A percentile compares a stretch with the other conserved stretches of the same genome.
These are phyloP conservation scores for Falco novaeseelandiae DNA, from an alignment of 2,797 vertebrate genomes.

Conservation along the genomic window DNA sequence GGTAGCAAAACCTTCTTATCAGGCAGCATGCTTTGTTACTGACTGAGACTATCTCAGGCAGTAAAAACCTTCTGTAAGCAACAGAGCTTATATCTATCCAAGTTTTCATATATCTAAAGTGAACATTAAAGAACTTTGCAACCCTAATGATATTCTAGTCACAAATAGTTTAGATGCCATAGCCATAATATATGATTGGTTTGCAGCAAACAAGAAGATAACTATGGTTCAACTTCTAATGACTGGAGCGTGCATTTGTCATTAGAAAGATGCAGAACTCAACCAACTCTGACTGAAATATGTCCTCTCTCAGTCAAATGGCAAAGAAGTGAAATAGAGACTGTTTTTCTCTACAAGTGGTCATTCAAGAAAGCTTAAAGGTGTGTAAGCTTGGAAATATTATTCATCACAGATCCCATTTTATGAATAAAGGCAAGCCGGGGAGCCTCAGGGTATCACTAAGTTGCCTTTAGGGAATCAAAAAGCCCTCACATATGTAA, in stretches of 20 bases:
- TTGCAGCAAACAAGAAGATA: neutral
- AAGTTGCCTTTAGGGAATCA: neutral
- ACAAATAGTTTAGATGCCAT: neutral
- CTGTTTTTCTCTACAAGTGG: neutral
- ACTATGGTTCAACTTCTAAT: neutral
- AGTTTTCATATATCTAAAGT: neutral
- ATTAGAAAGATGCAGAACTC: neutral
- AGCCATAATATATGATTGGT: neutral
- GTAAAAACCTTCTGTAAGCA: neutral
- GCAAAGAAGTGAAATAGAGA: neutral
- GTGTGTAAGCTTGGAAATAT: neutral
- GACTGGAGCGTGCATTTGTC: neutral
- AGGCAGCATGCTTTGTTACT: neutral
- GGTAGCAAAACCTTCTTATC: neutral
- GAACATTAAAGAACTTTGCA: neutral
- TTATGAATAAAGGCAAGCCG: neutral
- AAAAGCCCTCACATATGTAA: rapidly evolving
- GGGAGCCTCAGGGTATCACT: neutral
- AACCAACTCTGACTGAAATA: neutral
- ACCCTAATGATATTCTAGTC: neutral
- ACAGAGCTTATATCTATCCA: neutral
- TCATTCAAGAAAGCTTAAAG: neutral
- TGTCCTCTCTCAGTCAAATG: neutral
- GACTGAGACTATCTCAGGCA: neutral
- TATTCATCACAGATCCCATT: neutral